These are phyloP conservation scores for Ceriagrion tenellum DNA, from an alignment of 2,888 invertebrate genomes.

Conservation along the genomic window DNA sequence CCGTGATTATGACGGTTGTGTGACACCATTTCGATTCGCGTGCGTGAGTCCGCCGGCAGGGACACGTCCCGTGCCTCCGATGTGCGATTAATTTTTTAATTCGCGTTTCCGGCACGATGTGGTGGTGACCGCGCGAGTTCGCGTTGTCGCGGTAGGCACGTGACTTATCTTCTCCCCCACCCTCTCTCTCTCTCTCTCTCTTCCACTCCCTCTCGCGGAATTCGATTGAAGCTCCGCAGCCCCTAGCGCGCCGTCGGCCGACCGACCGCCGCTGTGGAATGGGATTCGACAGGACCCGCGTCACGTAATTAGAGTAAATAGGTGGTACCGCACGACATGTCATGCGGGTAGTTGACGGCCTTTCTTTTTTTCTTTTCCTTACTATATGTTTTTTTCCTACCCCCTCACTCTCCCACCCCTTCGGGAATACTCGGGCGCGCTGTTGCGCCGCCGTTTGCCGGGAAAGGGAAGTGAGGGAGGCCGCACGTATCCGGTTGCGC, in stretches of 20 bases:
- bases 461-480: slow-evolving; percentile 22
- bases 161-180: not conserved
- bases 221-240: not conserved
- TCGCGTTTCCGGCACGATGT: not conserved
- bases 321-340: not conserved
- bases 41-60: too few relatives aligned
- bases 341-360: slow-evolving; percentile 25
- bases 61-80: not conserved
- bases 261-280: not conserved
- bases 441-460: not conserved
- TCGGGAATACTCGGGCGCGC: not conserved
- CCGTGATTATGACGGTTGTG: too few relatives aligned
- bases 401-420: not conserved
- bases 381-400: not conserved
- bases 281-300: slow-evolving; percentile 8
- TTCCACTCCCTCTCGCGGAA: not conserved
- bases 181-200: too few relatives aligned
- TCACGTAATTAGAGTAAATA: slow-evolving; percentile 13
- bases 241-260: not conserved
- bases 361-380: not conserved
- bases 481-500: slow-evolving; percentile 35
- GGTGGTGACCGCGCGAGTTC: not conserved
- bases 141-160: not conserved
- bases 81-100: not conserved
- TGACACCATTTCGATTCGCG: too few relatives aligned